Base-by-base conservation (phyloP, 2,888 invertebrate species). In the Agrochola lota region DNA sequence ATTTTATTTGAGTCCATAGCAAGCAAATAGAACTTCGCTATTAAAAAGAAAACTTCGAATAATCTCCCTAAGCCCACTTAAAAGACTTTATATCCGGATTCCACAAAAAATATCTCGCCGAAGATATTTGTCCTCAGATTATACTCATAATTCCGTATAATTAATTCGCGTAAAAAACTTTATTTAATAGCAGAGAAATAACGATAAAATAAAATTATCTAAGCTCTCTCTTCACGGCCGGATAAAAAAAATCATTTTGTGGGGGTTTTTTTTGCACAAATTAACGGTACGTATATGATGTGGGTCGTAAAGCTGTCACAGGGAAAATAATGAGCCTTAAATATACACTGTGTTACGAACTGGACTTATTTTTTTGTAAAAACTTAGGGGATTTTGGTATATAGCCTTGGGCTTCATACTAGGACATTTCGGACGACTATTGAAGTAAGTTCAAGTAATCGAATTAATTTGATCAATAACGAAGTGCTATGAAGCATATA, bases 221-320 rank as follows among this genome's bases (percentile, higher is more conserved):
- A 77, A 75, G 74, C 73, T 76, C 35, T 63, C 72, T 81, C 57
- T 57, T 73, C 52, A 60, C 17, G 71, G 40, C n/a, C 55, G 62
- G 64, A 70, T 81, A 71, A 78, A 85, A 79, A 78, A 89, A 85
- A 81, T 69, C 78, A 85, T 77, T 80, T 80, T 74, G 55, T 26
- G 40, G 64, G 72, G 66, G 55, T 79, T 83, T 55, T 78, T 87
- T 87, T 85, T 70, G 78, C 78, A 73, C 78, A 89, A 91, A 91
- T 90, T 91, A 89, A 85, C 87, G 84, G 70, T 81, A 79, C 88
- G 85, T 91, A 87, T 88, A 88, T 91, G 90, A 90, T 84, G 81
- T 80, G 57, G 87, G 86, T 81, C 91, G 88, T 91, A 86, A 91
- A 85, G 43, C 85, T 91, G 91, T 88, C 90, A 83, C 72, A 72